Evolutionary conservation across 2,113 vertebrate genomes (phyloP).

Genomic region (Oncorhynchus nerka): DNA sequence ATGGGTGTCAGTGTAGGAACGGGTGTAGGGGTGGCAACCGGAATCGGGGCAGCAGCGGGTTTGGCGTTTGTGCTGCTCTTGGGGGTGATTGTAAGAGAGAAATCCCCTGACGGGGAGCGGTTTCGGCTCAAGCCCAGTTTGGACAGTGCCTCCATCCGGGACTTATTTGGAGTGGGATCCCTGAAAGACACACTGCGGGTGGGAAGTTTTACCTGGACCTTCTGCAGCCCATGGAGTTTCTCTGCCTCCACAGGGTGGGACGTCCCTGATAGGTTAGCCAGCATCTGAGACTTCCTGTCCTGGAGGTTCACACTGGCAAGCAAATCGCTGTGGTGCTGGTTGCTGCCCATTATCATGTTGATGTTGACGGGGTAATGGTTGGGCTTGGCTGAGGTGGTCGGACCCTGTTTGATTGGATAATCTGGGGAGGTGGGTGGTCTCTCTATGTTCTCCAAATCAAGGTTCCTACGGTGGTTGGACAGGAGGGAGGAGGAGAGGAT

Average conservation of each 20-base stretch:
- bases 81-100: background rate
- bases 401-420: constrained; percentile 51
- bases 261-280: constrained; percentile 81
- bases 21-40: background rate
- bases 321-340: constrained; percentile 78
- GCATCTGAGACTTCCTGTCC: constrained; percentile 82
- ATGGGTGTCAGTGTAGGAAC: background rate
- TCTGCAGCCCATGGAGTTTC: constrained; percentile 40
- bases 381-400: constrained; percentile 67
- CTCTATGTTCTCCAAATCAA: constrained; percentile 51
- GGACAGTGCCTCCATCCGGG: constrained; percentile 73
- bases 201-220: constrained; percentile 46
- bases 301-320: constrained; percentile 79
- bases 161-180: constrained; percentile 73
- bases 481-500: constrained; percentile 49
- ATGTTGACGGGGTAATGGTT: constrained; percentile 84
- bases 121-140: constrained; percentile 72
- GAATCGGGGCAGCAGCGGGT: background rate
- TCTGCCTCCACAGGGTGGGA: constrained; percentile 62
- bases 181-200: constrained; percentile 75
- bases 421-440: constrained; percentile 34
- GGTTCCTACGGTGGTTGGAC: constrained; percentile 22
- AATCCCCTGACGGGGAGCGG: constrained; percentile 46
- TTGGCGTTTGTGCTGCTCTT: constrained; percentile 20
- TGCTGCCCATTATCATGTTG: constrained; percentile 71